phyloP scores from a whole-genome alignment of 1,140 invertebrate genomes.

The Chelonus insularis region DNA sequence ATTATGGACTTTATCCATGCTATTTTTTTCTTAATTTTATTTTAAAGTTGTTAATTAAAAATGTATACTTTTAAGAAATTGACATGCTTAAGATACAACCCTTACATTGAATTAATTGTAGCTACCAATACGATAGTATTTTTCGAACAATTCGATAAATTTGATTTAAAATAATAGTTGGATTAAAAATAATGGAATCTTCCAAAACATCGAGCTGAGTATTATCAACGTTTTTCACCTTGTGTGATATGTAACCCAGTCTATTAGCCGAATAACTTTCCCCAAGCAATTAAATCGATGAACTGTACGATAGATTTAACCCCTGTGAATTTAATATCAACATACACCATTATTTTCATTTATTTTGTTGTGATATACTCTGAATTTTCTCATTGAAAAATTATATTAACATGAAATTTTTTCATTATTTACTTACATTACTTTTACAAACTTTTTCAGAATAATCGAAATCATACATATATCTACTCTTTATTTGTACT shows the following conservation, averaged over 20 bases:
- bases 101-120: too few species aligned
- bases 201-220: constrained; percentile 22
- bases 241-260: constrained; percentile 20
- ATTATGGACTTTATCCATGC: too few species aligned
- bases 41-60: too few species aligned
- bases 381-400: not conserved
- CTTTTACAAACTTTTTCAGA: too few species aligned
- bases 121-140: too few species aligned
- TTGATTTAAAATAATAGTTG: not conserved
- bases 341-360: constrained; percentile 18
- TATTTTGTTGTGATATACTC: too few species aligned
- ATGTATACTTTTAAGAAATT: too few species aligned
- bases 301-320: constrained; percentile 10
- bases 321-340: constrained; percentile 19
- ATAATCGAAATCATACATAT: too few species aligned
- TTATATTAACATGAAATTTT: not conserved
- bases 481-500: too few species aligned
- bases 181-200: constrained; percentile 13
- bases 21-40: too few species aligned
- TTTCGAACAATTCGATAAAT: not conserved
- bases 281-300: constrained; percentile 26
- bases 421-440: not conserved
- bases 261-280: constrained; percentile 46
- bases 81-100: not conserved
- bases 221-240: constrained; percentile 21